Evolutionary conservation across 2,797 vertebrate genomes (phyloP).

Genomic region (Acanthiza pusilla): DNA sequence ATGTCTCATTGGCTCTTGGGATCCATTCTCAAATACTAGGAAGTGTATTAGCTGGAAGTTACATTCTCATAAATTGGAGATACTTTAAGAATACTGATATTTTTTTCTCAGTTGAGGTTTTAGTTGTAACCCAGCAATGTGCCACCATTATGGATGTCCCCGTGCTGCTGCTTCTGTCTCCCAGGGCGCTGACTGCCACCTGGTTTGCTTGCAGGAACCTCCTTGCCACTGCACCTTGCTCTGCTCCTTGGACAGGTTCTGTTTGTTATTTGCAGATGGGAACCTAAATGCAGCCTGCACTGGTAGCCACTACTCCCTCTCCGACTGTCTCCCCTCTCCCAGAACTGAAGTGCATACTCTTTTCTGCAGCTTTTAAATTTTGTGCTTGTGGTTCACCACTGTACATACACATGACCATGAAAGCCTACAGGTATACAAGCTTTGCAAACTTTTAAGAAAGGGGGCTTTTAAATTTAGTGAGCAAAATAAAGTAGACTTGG

Average conservation of each 20-base stretch:
- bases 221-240: background rate
- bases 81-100: background rate
- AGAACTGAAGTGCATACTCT: background rate
- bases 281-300: background rate
- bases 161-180: background rate
- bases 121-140: background rate
- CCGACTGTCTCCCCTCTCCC: background rate
- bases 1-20: background rate
- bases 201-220: background rate
- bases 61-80: background rate
- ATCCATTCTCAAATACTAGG: background rate
- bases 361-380: background rate
- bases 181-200: background rate
- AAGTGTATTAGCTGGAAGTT: background rate
- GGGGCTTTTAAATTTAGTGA: background rate
- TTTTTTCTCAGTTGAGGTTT: background rate
- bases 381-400: background rate
- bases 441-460: background rate
- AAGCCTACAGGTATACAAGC: background rate
- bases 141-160: background rate
- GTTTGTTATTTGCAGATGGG: background rate
- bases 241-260: background rate
- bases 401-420: rapidly evolving
- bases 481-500: background rate
- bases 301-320: background rate